These are phyloP conservation scores for Moxostoma hubbsi DNA, from an alignment of 2,797 vertebrate genomes.

Conservation along the genomic window DNA sequence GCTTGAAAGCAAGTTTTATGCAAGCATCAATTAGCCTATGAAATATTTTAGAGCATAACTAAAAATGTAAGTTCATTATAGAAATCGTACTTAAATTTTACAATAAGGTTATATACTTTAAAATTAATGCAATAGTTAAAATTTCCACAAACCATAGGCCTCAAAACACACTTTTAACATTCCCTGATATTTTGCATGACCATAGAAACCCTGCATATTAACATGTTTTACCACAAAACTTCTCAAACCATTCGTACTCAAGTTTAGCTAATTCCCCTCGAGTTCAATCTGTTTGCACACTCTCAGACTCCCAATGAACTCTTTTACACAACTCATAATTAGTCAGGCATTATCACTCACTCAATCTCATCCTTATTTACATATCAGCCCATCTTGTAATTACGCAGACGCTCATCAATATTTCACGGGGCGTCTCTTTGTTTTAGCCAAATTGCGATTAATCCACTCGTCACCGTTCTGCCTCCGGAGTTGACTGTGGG, in stretches of 20 bases:
- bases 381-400: conserved; percentile 73
- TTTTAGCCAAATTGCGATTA: conserved; percentile 75
- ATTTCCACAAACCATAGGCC: too few species aligned
- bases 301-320: conserved; percentile 43
- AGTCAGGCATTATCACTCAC: conserved; percentile 64
- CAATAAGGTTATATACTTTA: too few species aligned
- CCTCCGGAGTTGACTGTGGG: conserved; percentile 16
- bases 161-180: too few species aligned
- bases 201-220: not conserved
- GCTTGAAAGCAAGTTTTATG: too few species aligned
- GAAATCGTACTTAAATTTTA: too few species aligned
- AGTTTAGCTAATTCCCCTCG: not conserved
- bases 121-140: too few species aligned
- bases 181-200: too few species aligned
- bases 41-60: too few species aligned
- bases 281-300: not conserved
- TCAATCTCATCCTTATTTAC: conserved; percentile 70
- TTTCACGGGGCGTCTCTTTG: conserved; percentile 67
- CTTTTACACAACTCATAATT: conserved; percentile 60
- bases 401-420: conserved; percentile 68
- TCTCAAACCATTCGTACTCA: not conserved
- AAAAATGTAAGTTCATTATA: too few species aligned
- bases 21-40: too few species aligned
- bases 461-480: conserved; percentile 60
- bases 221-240: not conserved